Evolutionary conservation across 1,140 invertebrate species (phyloP), one percentile per base, ranked within the genome.

Genomic region (Megalopta genalis): DNA sequence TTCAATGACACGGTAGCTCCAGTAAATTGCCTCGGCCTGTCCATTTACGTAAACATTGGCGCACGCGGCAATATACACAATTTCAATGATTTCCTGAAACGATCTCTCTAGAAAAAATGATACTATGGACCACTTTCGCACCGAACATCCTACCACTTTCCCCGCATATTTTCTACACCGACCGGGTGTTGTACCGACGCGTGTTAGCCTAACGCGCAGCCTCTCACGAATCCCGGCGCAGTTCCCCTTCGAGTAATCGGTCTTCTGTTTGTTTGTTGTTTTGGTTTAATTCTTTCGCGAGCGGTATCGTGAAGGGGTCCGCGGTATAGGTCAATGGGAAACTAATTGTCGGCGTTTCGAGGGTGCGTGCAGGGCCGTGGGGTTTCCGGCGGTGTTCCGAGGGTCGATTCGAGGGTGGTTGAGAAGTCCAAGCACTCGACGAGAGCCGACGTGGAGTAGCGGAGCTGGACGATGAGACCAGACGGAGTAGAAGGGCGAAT

Each of bases 371-470:
- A 79, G 77, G 85, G 77, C 69, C 79, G 54, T 73, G 77, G 63
- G 83, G 73, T 72, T 77, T 77, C 81, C 72, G 78, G 54, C 21
- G 54, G 54, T 80, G 54, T 79, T 81, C 79, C 79, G 84, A 83
- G 87, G 87, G 82, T 74, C 69, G 82, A 82, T 84, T 81, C 81
- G 86, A 88, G 88, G 90, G 88, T 88, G 87, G 84, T 89, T 79
- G 88, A 91, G 88, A 89, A 91, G 89, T 89, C 87, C 88, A 81
- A 88, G 81, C 85, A 90, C 90, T 91, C 88, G 88, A 90, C 73
- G 46, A 75, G 77, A 82, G 66, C 39, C 73, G 81, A 80, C 81
- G 85, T 84, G 86, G 82, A 87, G 88, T 86, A 80, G 71, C 52
- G 87, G 76, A 84, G 86, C 85, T 80, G 81, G 87, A 59, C 65